A percentile compares a stretch with the other conserved stretches of the same genome.
These are phyloP conservation scores for Olivierus martensii DNA, from an alignment of 1,140 invertebrate species.

Conservation along the genomic window DNA sequence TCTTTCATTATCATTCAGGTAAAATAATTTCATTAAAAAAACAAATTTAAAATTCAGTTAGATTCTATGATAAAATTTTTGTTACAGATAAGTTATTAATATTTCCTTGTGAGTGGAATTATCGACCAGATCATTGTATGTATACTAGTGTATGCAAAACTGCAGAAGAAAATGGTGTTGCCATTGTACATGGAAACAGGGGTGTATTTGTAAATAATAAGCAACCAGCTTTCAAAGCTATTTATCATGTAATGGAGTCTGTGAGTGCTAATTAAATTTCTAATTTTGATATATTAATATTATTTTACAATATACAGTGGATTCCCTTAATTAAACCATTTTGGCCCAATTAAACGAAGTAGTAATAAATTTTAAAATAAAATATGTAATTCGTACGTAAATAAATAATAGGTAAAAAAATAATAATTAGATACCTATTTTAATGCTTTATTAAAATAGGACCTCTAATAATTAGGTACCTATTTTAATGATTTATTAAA, in stretches of 20 bases:
- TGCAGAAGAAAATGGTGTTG: conserved; percentile 58
- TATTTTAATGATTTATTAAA: too few species aligned
- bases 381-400: too few species aligned
- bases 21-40: conserved; percentile 7
- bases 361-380: too few species aligned
- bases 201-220: conserved; percentile 70
- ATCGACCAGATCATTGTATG: conserved; percentile 87
- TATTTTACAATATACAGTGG: too few species aligned
- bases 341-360: too few species aligned
- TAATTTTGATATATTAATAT: too few species aligned
- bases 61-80: too few species aligned
- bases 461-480: too few species aligned
- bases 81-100: conserved; percentile 54
- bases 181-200: conserved; percentile 76
- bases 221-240: conserved; percentile 67
- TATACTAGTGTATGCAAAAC: conserved; percentile 65
- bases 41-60: not conserved
- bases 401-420: too few species aligned
- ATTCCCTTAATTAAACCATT: too few species aligned
- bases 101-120: conserved; percentile 78
- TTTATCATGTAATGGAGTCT: conserved; percentile 50
- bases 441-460: too few species aligned
- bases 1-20: conserved; percentile 80
- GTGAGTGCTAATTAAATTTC: conserved; percentile 28
- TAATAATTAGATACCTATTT: too few species aligned